Conservation (phyloP, 1,140 invertebrate species). For the Oscheius sp. region DNA sequence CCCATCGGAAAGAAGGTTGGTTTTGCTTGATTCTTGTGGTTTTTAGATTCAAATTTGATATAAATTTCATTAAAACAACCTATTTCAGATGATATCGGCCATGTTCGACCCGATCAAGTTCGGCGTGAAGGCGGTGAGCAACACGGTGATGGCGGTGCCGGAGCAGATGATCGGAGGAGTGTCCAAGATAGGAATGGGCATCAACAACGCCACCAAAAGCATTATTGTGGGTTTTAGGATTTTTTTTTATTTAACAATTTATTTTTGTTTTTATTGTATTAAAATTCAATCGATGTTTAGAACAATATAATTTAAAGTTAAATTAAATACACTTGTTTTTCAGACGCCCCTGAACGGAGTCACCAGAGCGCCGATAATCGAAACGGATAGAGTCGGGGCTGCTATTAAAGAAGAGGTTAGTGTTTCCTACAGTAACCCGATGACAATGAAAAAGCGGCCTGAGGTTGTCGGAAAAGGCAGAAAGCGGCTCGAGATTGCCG, state of each 20-base stretch:
- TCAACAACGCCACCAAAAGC: constrained; percentile 54
- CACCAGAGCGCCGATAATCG: constrained; percentile 21
- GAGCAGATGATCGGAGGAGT: constrained; percentile 55
- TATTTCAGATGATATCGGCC: constrained; percentile 43
- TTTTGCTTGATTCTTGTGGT: background rate
- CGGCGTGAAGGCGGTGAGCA: constrained; percentile 56
- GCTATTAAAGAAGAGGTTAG: constrained; percentile 42
- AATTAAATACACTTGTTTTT: background rate
- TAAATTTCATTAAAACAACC: background rate
- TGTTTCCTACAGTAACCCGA: no score
- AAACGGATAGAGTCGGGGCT: constrained; percentile 51
- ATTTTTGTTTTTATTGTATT: background rate
- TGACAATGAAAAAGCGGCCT: no score
- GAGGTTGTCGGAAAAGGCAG: no score
- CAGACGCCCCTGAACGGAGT: constrained; percentile 17
- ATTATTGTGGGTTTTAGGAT: constrained; percentile 21
- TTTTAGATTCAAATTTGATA: no score
- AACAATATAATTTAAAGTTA: background rate
- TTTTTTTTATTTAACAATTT: background rate
- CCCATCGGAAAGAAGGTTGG: constrained; percentile 63
- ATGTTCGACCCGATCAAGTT: constrained; percentile 53
- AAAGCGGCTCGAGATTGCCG: no score
- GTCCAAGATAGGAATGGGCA: constrained; percentile 48
- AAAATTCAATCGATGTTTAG: background rate
- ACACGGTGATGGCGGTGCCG: constrained; percentile 53